Evolutionary conservation across 2,113 vertebrate genomes (phyloP), one percentile per base, ranked within the genome.

Genomic region (Amphiprion ocellaris): DNA sequence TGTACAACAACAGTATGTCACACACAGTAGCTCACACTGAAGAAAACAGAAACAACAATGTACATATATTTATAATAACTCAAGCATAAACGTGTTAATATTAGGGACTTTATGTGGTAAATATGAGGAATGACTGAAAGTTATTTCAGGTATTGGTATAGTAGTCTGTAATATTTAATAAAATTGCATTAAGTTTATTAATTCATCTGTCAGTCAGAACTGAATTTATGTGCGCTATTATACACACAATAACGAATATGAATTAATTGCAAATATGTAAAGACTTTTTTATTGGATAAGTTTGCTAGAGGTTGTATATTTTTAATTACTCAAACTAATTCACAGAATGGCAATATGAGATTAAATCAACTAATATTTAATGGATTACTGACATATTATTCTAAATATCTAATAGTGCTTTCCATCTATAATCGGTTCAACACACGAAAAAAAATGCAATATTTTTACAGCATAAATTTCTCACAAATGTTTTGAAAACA

Each of bases 191-290:
- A 44, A 44, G 14, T 44, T 14, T 44, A 44, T 23, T n/a, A 53
- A 11, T 53, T 53, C 2, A 11, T 10, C 8, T 58, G 54, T 58
- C 41, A 58, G 2, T 23, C 15, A 47, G 19, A 59, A 70, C 11
- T 14, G 14, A 44, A 44, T 56, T 12, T 8, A 56, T 44, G 55
- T 15, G 39, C 19, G 14, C 52, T 41, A 21, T 39, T 37, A 23
- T 39, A 61, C 47, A n/a, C 33, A 41, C 30, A 62, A 11, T 37
- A 62, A 52, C 52, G 10, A 52, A 62, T 62, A 56, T n/a, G 19
- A 50, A 66, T 53, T 21, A 5, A 50, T n/a, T 17, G 21, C n/a
- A 23, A 46, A 26, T 23, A 26, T 15, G 2, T 19, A 37, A 24
- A 63, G 21, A 30, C 44, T 59, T 11, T 10, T 70, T 21, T 17